Evolutionary conservation across 2,113 vertebrate genomes (phyloP).

Genomic region (Scalopus aquaticus): DNA sequence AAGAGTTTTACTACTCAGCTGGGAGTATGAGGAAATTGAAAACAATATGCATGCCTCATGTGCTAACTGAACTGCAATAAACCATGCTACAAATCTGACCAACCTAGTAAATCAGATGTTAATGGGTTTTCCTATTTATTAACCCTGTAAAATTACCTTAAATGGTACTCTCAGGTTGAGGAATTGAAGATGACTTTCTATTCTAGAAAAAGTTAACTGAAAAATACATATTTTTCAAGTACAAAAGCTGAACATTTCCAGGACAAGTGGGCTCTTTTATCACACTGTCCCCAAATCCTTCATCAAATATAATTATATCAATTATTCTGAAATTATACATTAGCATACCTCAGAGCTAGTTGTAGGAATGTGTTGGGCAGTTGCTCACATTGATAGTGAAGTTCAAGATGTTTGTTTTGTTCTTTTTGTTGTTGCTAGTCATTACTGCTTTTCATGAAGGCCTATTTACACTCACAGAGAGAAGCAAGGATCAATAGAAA

Average conservation of each 20-base stretch:
- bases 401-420: background rate
- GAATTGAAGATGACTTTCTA: slow-evolving; percentile 41
- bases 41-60: slow-evolving; percentile 72
- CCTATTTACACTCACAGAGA: background rate
- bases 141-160: slow-evolving; percentile 66
- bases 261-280: background rate
- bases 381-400: background rate
- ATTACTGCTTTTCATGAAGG: background rate
- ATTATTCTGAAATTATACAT: background rate
- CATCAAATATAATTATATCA: background rate
- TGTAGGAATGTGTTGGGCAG: background rate
- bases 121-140: slow-evolving; percentile 77
- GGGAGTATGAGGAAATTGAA: slow-evolving; percentile 73
- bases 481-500: background rate
- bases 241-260: background rate
- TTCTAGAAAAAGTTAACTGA: slow-evolving; percentile 12
- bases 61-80: slow-evolving; percentile 73
- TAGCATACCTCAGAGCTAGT: background rate
- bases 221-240: background rate
- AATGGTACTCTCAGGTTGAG: slow-evolving; percentile 39
- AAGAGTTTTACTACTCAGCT: slow-evolving; percentile 71
- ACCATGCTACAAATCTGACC: slow-evolving; percentile 51
- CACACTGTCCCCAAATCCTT: background rate
- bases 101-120: slow-evolving; percentile 75
- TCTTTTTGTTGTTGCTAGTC: background rate